Conservation (phyloP, 1,140 invertebrate species). For the Eupristina koningsbergeri region DNA sequence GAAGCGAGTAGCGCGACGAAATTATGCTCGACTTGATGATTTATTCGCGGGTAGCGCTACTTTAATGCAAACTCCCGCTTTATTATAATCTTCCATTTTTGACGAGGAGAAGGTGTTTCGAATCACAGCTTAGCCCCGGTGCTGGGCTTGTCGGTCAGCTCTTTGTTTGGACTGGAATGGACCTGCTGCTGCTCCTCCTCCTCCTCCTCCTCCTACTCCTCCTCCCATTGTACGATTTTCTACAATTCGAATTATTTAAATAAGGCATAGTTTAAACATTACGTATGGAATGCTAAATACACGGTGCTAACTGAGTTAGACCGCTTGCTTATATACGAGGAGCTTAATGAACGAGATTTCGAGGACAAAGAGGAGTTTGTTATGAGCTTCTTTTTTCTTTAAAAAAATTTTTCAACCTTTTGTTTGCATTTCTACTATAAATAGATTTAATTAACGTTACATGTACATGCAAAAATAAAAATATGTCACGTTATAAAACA, state of each 20-base stretch:
- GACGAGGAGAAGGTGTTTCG: neutral
- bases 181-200: too few species aligned
- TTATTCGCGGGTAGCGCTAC: neutral
- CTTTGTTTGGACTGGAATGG: too few species aligned
- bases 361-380: neutral
- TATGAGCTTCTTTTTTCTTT: neutral
- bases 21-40: neutral
- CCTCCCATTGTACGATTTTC: neutral
- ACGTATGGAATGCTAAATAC: neutral
- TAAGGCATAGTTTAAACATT: neutral
- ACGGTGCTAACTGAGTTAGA: neutral
- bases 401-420: neutral
- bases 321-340: constrained; percentile 4
- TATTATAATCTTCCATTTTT: neutral
- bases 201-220: too few species aligned
- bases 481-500: neutral
- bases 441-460: constrained; percentile 1
- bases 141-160: too few species aligned
- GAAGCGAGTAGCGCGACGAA: neutral
- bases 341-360: neutral
- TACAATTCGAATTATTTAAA: constrained; percentile 14
- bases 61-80: neutral
- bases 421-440: neutral
- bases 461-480: neutral
- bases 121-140: neutral